Evolutionary conservation across 2,113 vertebrate species (phyloP).

Genomic region (Paramormyrops kingsleyae): DNA sequence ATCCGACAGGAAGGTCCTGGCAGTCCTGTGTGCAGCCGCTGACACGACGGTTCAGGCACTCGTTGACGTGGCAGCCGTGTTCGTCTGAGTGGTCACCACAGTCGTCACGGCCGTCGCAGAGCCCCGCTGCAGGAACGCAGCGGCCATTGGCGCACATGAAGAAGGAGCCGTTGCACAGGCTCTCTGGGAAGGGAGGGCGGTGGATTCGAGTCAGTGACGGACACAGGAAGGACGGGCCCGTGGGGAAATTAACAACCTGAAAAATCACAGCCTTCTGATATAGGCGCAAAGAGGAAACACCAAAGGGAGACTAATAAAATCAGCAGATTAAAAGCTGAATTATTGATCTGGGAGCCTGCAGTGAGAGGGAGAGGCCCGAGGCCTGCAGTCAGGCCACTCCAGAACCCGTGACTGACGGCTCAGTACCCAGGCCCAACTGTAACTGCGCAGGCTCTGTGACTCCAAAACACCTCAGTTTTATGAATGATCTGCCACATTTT

Average conservation of each 20-base stretch:
- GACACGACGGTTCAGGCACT: slow-evolving; percentile 76
- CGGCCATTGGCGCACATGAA: slow-evolving; percentile 82
- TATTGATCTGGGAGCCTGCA: not conserved
- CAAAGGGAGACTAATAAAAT: not conserved
- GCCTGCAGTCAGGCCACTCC: not conserved
- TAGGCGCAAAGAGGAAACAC: not conserved
- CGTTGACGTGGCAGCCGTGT: slow-evolving; percentile 72
- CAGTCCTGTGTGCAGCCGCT: slow-evolving; percentile 84
- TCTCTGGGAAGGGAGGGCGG: slow-evolving; percentile 65
- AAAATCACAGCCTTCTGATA: not conserved
- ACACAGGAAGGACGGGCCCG: not conserved
- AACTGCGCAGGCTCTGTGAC: not conserved
- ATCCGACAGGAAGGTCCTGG: slow-evolving; percentile 73
- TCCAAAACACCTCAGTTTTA: not conserved
- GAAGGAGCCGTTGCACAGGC: slow-evolving; percentile 80
- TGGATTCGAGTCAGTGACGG: not conserved
- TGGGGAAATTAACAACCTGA: not conserved
- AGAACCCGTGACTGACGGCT: not conserved
- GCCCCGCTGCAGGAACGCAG: slow-evolving; percentile 60
- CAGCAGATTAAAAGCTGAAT: not conserved
- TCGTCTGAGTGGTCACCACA: slow-evolving; percentile 79
- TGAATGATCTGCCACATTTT: not conserved
- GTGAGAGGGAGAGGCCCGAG: not conserved
- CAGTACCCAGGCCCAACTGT: not conserved
- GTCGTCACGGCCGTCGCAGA: slow-evolving; percentile 72